Base-by-base conservation (phyloP, 2,797 vertebrate species). In the Sebastes itinus region DNA sequence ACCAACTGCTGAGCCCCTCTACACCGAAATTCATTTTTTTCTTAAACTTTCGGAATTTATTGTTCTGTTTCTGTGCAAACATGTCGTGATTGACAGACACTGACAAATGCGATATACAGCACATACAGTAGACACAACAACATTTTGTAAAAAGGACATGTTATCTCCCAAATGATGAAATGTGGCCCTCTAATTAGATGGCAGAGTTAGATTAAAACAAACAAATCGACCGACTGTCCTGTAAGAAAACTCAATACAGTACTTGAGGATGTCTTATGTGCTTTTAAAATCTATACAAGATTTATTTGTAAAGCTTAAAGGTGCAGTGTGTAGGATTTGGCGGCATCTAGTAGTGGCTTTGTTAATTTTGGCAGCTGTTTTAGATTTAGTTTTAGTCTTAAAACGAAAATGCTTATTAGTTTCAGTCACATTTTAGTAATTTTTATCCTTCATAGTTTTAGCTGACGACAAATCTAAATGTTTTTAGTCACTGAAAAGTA, bases 251-350 rank as follows among this genome's bases (percentile, higher is more conserved):
- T 46, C 42, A 46, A 46, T 46, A 46, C 16, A 46, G 42, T 46
- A 46, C 42, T 6, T 4, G 14, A 46, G 7, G 54, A 38, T 61
- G 69, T 77, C 69, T 67, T n/a, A 16, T 25, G 42, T 82, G 65
- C 61, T 32, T 81, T 83, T 77, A 32, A 84, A 87, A 87, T 49
- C 65, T 25, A 64, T 65, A 82, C 67, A 78, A 73, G 32, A 85
- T 77, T 61, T 84, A 81, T 71, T 70, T 27, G 52, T 67, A 3
- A 67, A 22, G 54, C 62, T 62, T 75, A 42, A 49, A 79, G 65
- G 42, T 20, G 18, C 42, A 49, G 42, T 49, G 42, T 49, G 42
- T 49, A 49, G 42, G 42, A 49, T 49, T 20, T 49, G 42, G 16
- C 18, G 3, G 42, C 42, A 49, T 49, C 7, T 49, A 49, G 16